These are phyloP conservation scores for Zaprionus camerounensis DNA, from an alignment of 1,140 invertebrate genomes.

Conservation along the genomic window DNA sequence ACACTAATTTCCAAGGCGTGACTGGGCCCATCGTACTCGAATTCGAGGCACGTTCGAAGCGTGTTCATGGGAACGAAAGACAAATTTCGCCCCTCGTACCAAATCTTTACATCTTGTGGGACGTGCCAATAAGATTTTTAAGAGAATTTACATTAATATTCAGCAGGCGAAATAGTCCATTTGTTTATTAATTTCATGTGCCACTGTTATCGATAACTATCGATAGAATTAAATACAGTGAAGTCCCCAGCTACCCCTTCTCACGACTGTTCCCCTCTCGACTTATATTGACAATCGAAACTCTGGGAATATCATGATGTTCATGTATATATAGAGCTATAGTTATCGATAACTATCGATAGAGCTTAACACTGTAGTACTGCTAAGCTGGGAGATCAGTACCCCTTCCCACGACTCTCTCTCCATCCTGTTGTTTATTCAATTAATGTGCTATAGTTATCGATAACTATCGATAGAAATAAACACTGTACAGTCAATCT, in stretches of 20 bases:
- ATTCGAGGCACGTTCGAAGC: conserved; percentile 36
- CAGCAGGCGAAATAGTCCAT: conserved; percentile 14
- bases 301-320: too few relatives aligned
- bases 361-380: neutral
- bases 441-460: conserved; percentile 14
- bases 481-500: too few relatives aligned
- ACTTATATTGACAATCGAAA: too few relatives aligned
- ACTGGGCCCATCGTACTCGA: neutral
- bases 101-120: conserved; percentile 16
- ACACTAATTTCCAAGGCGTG: neutral
- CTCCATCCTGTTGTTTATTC: conserved; percentile 17
- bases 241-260: too few relatives aligned
- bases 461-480: neutral
- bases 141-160: conserved; percentile 48
- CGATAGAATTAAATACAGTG: neutral
- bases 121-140: conserved; percentile 50
- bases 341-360: neutral
- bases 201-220: neutral
- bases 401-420: too few relatives aligned
- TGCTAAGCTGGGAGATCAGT: too few relatives aligned
- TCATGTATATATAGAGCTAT: neutral
- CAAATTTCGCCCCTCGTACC: neutral
- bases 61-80: conserved; percentile 12
- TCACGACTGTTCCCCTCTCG: too few relatives aligned
- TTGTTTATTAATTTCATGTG: conserved; percentile 39